Evolutionary conservation across 2,113 vertebrate genomes (phyloP), one percentile per base, ranked within the genome.

Genomic region (Oryzias melastigma): DNA sequence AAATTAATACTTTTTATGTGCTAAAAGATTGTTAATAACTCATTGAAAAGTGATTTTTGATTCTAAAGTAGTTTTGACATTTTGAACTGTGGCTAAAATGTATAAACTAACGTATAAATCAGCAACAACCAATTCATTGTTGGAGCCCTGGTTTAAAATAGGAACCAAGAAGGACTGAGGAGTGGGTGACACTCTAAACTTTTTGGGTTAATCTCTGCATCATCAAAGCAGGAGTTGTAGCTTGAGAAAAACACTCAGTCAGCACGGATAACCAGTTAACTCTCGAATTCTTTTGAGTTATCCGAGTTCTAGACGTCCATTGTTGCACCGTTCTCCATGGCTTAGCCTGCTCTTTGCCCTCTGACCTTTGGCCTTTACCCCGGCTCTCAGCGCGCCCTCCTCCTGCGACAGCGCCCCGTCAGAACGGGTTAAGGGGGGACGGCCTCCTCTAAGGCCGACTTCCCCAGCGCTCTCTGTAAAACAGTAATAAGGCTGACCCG

Each of bases 291-390:
- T 58, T 75, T 75, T 65, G 20, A 47, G 40, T 29, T 22, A n/a
- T 62, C 58, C 24, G 5, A 20, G 24, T 45, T 56, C 1, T 56
- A 22, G 35, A 16, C 27, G 27, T 52, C 71, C 64, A 44, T 81
- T 76, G 67, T 80, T 62, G 22, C 56, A 29, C 35, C 7, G 50
- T 51, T 58, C 52, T 52, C 46, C 27, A 15, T 51, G 60, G 59
- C 61, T 77, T 14, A 47, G 52, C 56, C 62, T 46, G 65, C 68
- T 40, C 70, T 66, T 63, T 73, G 52, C 47, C 63, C 70, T 61
- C 27, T 55, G 56, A 65, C 62, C 62, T 55, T 16, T 65, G 55
- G n/a, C 62, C 66, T 71, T 51, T 68, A 18, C 56, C 52, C 67
- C 18, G 13, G 1, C 18, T 6, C 45, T 6, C 58, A 46, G 29